Base-by-base conservation (phyloP, 2,113 vertebrate species). In the Cercocebus atys region DNA sequence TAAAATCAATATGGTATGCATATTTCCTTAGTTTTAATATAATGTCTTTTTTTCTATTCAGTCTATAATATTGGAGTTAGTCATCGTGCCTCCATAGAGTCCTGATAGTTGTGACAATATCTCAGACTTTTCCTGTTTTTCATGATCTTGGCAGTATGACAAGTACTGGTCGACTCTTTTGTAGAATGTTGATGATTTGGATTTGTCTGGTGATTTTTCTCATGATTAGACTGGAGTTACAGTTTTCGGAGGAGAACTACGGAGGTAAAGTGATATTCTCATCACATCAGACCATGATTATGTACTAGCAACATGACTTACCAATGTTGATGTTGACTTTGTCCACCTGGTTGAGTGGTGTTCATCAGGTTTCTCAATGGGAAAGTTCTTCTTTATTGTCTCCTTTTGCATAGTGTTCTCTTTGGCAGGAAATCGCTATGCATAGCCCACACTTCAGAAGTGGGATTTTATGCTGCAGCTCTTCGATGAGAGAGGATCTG, bases 401-500 rank as follows among this genome's bases (percentile, higher is more conserved):
- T 3, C 22, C 27, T 52, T 86, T 90, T 79, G 22, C 30, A 30
- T 47, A 14, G 2, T 40, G 4, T 30, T 52, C 1, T 50, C 55
- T 43, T 40, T 40, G 38, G 66, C 68, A 75, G 35, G 38, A 88
- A 82, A 20, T 47, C 25, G 17, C 2, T 40, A 12, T 32, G 0
- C 4, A 14, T 40, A 59, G 25, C 16, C 6, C 27, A 57, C 8
- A 32, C 11, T 59, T 76, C 16, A 35, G n/a, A 14, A 76, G 30
- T 23, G 8, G 23, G 30, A 3, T 61, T 30, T n/a, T 80, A n/a
- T n/a, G n/a, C 1, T 55, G 12, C 7, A 43, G 22, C 45, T 82
- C 3, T 14, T 50, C 22, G 7, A 25, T 2, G 17, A 32, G 2
- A 32, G 17, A 43, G 0, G 30, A 55, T 32, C 43, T 30, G 7